Evolutionary conservation across 2,113 vertebrate genomes (phyloP).

Genomic region (Toxostoma redivivum): DNA sequence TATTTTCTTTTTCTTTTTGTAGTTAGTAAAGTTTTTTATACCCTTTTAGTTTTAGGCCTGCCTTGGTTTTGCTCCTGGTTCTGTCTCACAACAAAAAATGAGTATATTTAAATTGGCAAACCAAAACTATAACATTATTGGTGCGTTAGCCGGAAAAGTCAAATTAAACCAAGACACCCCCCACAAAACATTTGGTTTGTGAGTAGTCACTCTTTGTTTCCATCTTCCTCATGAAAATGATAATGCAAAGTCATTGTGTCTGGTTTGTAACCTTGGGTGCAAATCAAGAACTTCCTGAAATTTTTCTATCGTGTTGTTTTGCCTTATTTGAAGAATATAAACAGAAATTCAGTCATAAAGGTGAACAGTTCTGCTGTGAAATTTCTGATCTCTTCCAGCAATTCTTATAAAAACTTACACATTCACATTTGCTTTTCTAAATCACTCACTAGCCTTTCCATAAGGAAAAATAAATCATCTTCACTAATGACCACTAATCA

Average conservation of each 20-base stretch:
- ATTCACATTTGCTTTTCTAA: conserved; percentile 8
- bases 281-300: conserved; percentile 51
- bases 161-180: no score
- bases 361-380: conserved; percentile 1
- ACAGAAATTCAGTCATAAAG: background rate
- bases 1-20: no score
- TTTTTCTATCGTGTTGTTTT: conserved; percentile 20
- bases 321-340: conserved; percentile 46
- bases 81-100: no score
- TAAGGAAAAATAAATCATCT: conserved; percentile 40
- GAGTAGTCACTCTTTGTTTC: conserved; percentile 35
- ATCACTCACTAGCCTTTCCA: conserved; percentile 11
- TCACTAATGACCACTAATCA: conserved; percentile 54
- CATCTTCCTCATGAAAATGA: conserved; percentile 9
- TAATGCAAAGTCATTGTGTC: conserved; percentile 18
- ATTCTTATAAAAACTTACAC: background rate
- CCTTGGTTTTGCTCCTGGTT: no score
- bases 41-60: no score
- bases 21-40: no score
- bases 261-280: conserved; percentile 43
- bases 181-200: background rate
- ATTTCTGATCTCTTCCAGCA: background rate
- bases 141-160: no score
- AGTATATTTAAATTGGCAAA: no score
- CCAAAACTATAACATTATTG: no score